Conservation (phyloP, 1,140 invertebrate genomes). For the Diprion similis region DNA sequence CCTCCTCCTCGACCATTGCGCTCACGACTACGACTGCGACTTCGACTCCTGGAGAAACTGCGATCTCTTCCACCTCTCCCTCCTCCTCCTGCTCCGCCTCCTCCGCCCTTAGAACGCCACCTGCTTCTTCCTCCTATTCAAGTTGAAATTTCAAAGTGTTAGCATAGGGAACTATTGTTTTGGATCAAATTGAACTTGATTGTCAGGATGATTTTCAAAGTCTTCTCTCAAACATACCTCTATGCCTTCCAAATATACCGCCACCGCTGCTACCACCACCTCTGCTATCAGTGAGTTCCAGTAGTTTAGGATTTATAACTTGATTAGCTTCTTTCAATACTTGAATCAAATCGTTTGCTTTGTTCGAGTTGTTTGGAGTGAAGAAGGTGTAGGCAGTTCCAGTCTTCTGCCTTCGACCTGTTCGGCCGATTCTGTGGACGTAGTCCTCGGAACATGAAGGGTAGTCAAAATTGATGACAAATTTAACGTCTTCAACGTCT, state of each 20-base stretch:
- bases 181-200: neutral
- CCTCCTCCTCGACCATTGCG: constrained; percentile 50
- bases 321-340: constrained; percentile 96
- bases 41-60: constrained; percentile 54
- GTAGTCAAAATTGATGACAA: constrained; percentile 99
- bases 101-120: constrained; percentile 50
- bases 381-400: constrained; percentile 99
- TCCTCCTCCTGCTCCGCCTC: neutral
- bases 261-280: constrained; percentile 37
- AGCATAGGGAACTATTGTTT: constrained; percentile 7
- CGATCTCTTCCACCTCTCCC: constrained; percentile 50
- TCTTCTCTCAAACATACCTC: constrained; percentile 38
- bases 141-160: constrained; percentile 8
- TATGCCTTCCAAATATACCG: constrained; percentile 44
- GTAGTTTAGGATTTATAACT: constrained; percentile 78
- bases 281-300: constrained; percentile 67
- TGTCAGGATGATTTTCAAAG: neutral
- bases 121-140: constrained; percentile 52
- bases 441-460: constrained; percentile 99
- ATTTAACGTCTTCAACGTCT: constrained; percentile 99
- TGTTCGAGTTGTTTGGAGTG: constrained; percentile 90
- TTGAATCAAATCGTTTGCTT: constrained; percentile 90
- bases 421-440: constrained; percentile 98
- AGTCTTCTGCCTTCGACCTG: constrained; percentile 91
- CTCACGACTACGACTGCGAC: constrained; percentile 56